Conservation (phyloP, 2,797 vertebrate species). For the Pitangus sulphuratus region DNA sequence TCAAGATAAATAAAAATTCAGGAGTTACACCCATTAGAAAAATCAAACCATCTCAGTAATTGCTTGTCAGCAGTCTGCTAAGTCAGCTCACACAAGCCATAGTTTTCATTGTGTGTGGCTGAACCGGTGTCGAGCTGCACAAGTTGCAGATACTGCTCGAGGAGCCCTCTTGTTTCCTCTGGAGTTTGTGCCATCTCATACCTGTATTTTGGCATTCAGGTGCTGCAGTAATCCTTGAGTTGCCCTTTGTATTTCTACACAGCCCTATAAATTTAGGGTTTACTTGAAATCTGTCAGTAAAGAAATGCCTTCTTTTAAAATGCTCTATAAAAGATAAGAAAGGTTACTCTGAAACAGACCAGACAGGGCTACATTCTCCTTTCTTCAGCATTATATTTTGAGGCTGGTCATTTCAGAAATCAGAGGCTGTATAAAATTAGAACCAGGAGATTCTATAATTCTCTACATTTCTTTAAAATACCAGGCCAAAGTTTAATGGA, state of each 20-base stretch:
- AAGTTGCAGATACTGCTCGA: not conserved
- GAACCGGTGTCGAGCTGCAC: accelerated
- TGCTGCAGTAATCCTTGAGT: not conserved
- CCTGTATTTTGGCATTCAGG: not conserved
- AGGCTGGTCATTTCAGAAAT: not conserved
- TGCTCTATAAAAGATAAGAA: not conserved
- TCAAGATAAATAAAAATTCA: not conserved
- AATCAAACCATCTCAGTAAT: not conserved
- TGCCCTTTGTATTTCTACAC: not conserved
- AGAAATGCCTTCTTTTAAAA: not conserved
- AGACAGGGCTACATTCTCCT: not conserved
- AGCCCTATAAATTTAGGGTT: not conserved
- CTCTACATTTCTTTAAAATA: not conserved
- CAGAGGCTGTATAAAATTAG: not conserved
- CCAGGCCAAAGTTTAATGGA: not conserved
- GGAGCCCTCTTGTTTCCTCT: not conserved
- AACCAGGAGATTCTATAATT: not conserved
- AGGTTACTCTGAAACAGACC: not conserved
- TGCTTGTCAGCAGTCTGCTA: not conserved
- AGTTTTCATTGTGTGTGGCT: not conserved
- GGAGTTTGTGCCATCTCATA: not conserved
- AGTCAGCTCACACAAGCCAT: not conserved
- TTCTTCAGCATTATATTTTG: not conserved
- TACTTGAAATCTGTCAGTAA: not conserved
- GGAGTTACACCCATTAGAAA: not conserved